Conservation (phyloP, 2,797 vertebrate species). For the Pangasius krempfi region DNA sequence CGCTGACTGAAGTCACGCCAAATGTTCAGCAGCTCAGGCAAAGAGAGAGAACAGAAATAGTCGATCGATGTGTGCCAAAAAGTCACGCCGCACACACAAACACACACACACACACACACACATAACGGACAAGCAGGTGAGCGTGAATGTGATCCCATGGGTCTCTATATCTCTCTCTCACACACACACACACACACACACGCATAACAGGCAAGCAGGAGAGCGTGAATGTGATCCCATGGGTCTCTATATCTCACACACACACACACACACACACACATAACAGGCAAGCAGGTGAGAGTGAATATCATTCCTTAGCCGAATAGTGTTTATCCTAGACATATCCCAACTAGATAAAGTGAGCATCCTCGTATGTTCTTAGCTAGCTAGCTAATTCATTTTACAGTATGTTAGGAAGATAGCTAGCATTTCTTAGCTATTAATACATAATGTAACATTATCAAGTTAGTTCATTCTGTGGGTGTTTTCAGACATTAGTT, state of each 20-base stretch:
- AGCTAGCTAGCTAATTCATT: background rate
- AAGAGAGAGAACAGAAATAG: conserved; percentile 74
- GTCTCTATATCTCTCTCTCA: background rate
- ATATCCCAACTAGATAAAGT: background rate
- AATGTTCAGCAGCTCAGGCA: conserved; percentile 43
- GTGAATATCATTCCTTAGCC: conserved; percentile 1
- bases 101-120: background rate
- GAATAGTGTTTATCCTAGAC: background rate
- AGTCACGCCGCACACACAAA: conserved; percentile 19
- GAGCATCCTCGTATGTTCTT: background rate
- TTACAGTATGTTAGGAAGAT: background rate
- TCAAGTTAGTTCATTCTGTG: background rate
- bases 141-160: conserved; percentile 13
- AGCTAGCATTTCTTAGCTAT: background rate
- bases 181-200: conserved; percentile 3
- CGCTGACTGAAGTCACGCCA: conserved; percentile 60
- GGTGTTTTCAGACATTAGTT: background rate
- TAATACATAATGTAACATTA: background rate
- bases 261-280: conserved; percentile 9
- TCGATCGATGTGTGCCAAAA: conserved; percentile 63
- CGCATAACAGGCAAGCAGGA: conserved; percentile 9
- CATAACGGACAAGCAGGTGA: conserved; percentile 14
- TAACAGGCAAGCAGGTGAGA: background rate
- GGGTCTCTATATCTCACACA: background rate
- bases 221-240: conserved; percentile 14